phyloP scores from a whole-genome alignment of 64 coral and sea anemone genomes.

The Stichodactyla mertensii region DNA sequence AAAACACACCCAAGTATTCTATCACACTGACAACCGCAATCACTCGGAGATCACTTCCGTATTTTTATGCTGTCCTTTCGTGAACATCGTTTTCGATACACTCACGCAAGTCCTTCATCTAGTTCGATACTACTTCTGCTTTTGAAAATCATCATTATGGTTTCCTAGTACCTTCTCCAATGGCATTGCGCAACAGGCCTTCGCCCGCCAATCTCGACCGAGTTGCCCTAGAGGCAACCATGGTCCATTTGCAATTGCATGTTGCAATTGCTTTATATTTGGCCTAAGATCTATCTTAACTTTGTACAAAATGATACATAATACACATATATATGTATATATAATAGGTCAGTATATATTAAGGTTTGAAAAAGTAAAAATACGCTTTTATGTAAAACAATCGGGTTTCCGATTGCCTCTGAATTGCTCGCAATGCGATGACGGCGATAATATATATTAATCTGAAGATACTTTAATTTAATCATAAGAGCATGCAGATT shows the following conservation, averaged over 20 bases:
- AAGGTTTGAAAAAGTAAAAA: conserved; percentile 29
- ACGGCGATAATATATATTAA: conserved; percentile 20
- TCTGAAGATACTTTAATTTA: conserved; percentile 6
- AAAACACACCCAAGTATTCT: too few species aligned
- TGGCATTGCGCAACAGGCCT: background rate
- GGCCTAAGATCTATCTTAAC: background rate
- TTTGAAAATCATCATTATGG: background rate
- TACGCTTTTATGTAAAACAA: conserved; percentile 11
- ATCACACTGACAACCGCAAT: too few species aligned
- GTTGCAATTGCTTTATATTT: background rate
- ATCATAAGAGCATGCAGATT: conserved; percentile 11
- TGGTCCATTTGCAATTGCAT: background rate
- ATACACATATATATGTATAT: conserved; percentile 16
- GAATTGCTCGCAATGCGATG: background rate
- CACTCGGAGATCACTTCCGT: too few species aligned
- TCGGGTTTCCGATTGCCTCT: background rate
- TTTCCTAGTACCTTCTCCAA: background rate
- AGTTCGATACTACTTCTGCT: background rate
- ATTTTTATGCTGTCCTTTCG: too few species aligned
- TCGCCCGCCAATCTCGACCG: background rate
- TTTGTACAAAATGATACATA: conserved; percentile 24
- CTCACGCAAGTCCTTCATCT: background rate
- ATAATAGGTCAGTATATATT: background rate
- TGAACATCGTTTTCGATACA: too few species aligned
- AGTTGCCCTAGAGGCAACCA: background rate